A percentile compares a stretch with the other conserved stretches of the same genome.
These are phyloP conservation scores for Tupaia tana DNA, from an alignment of 2,113 vertebrate genomes.

Conservation along the genomic window DNA sequence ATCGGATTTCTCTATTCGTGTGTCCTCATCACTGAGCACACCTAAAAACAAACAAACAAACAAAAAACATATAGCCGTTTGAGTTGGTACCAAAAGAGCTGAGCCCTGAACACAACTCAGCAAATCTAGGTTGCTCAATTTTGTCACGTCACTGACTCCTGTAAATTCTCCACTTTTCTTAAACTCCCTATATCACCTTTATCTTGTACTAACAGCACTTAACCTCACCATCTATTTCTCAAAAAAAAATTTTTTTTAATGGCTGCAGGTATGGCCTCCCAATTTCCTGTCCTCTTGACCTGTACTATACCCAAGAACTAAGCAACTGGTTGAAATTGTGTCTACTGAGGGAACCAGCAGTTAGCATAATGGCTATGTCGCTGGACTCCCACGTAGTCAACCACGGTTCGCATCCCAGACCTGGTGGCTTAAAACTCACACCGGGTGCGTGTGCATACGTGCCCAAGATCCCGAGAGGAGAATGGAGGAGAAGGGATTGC, in stretches of 20 bases:
- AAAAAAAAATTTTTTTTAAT: neutral
- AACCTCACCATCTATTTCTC: neutral
- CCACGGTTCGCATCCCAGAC: too few species aligned
- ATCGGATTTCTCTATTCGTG: conserved; percentile 10
- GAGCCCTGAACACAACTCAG: neutral
- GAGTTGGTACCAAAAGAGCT: neutral
- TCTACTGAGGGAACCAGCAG: too few species aligned
- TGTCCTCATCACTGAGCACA: neutral
- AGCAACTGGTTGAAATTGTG: neutral
- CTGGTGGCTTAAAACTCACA: too few species aligned
- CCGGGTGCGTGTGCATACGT: too few species aligned
- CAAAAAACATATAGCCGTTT: neutral
- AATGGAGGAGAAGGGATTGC: too few species aligned
- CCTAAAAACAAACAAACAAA: neutral
- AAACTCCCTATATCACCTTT: neutral
- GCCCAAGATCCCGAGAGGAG: too few species aligned
- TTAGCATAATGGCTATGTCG: too few species aligned
- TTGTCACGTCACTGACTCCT: neutral
- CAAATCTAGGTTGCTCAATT: neutral
- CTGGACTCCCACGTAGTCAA: too few species aligned
- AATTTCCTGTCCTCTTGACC: neutral
- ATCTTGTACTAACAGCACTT: neutral
- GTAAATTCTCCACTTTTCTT: neutral
- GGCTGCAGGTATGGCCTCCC: neutral
- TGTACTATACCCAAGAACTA: conserved; percentile 4